These are phyloP conservation scores for Pollachius pollachius DNA, from an alignment of 2,113 vertebrate genomes.

Conservation along the genomic window DNA sequence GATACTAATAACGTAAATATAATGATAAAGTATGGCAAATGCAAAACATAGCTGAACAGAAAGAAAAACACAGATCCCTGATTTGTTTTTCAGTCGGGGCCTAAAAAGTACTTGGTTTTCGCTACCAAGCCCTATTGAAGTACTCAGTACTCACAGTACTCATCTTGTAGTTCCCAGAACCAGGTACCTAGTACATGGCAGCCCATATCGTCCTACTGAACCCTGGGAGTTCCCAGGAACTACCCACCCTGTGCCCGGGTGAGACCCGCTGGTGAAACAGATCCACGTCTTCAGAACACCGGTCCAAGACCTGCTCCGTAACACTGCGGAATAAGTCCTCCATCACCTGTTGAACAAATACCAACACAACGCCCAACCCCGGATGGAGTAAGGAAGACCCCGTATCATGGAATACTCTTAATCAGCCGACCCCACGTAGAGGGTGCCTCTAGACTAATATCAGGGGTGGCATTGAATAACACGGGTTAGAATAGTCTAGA, in stretches of 20 bases:
- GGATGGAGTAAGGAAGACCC: too few species aligned
- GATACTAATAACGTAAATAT: neutral
- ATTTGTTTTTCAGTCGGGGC: too few species aligned
- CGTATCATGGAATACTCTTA: too few species aligned
- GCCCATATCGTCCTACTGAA: too few species aligned
- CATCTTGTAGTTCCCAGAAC: too few species aligned
- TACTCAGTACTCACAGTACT: neutral
- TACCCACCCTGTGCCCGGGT: slow-evolving; percentile 85
- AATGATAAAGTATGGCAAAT: neutral
- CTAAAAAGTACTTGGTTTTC: too few species aligned
- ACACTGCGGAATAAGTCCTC: slow-evolving; percentile 85
- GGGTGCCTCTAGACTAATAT: neutral
- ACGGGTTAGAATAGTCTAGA: too few species aligned
- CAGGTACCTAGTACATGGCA: too few species aligned
- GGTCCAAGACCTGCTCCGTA: slow-evolving; percentile 77
- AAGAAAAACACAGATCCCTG: too few species aligned
- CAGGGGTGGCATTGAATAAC: too few species aligned
- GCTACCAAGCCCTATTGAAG: too few species aligned
- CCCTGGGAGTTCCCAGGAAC: neutral
- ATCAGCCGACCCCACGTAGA: too few species aligned
- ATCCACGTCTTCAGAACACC: slow-evolving; percentile 81
- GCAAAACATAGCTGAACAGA: neutral
- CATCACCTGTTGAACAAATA: slow-evolving; percentile 78
- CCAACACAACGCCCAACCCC: neutral
- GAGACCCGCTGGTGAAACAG: slow-evolving; percentile 87